Evolutionary conservation across 2,888 invertebrate species (phyloP).

Genomic region (Choristoneura rosaceana): DNA sequence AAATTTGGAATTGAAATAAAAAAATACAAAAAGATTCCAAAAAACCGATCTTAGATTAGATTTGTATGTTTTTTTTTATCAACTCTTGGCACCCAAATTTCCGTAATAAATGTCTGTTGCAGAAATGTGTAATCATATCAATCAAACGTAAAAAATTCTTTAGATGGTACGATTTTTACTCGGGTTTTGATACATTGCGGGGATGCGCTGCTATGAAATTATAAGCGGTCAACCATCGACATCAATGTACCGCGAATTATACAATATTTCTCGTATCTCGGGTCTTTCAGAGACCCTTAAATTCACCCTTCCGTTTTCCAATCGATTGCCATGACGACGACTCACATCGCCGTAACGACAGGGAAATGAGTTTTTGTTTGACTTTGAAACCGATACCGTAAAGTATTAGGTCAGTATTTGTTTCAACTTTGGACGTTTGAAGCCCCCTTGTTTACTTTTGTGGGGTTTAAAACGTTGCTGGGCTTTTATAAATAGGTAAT

Average conservation of each 20-base stretch:
- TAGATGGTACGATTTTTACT: no score
- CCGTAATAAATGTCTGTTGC: no score
- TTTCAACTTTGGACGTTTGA: conserved; percentile 9
- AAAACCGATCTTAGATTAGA: no score
- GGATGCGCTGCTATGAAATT: no score
- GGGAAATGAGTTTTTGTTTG: conserved; percentile 6
- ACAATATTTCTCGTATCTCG: no score
- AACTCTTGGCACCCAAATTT: no score
- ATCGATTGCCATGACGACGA: background rate
- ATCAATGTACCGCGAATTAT: no score
- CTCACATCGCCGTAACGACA: background rate
- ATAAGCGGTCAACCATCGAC: no score
- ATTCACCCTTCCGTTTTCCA: background rate
- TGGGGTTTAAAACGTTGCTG: background rate
- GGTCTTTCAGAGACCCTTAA: background rate
- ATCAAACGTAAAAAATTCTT: background rate
- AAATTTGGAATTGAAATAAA: no score
- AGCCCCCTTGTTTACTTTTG: background rate
- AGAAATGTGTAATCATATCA: background rate
- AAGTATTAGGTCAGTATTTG: conserved; percentile 9
- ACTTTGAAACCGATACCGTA: conserved; percentile 10
- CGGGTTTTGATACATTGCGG: no score
- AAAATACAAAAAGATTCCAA: no score
- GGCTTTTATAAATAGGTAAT: background rate
- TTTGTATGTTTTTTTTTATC: no score